Conservation (phyloP, 2,113 vertebrate genomes). For the Pseudopodoces humilis region DNA sequence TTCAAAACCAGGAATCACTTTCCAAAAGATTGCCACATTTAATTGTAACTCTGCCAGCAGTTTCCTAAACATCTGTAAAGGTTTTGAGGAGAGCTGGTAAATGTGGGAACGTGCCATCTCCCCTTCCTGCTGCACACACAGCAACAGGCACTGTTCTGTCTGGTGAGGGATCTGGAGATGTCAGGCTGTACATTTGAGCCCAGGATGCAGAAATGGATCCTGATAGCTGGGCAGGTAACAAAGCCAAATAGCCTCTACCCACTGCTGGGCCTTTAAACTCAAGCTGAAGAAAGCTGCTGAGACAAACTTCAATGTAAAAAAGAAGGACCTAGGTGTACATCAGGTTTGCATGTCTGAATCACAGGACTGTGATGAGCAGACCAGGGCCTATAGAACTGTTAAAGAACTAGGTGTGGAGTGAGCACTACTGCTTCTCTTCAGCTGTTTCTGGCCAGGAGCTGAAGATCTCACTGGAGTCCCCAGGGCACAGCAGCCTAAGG, state of each 20-base stretch:
- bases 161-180: background rate
- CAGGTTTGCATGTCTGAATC: background rate
- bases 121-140: background rate
- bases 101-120: rapidly evolving
- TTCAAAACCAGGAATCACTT: background rate
- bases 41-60: background rate
- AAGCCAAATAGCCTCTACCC: background rate
- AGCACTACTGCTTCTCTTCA: background rate
- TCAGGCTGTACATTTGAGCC: background rate
- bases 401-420: background rate
- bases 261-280: background rate
- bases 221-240: background rate
- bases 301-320: background rate
- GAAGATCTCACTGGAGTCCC: rapidly evolving
- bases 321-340: background rate
- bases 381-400: background rate
- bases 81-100: background rate
- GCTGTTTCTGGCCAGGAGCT: background rate
- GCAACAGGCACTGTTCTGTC: background rate
- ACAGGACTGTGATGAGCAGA: background rate
- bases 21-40: background rate
- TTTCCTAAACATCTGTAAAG: background rate
- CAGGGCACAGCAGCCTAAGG: background rate
- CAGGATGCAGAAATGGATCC: background rate
- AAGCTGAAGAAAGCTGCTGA: background rate